Evolutionary conservation across 2,888 invertebrate genomes (phyloP).

Genomic region (Agrochola litura): DNA sequence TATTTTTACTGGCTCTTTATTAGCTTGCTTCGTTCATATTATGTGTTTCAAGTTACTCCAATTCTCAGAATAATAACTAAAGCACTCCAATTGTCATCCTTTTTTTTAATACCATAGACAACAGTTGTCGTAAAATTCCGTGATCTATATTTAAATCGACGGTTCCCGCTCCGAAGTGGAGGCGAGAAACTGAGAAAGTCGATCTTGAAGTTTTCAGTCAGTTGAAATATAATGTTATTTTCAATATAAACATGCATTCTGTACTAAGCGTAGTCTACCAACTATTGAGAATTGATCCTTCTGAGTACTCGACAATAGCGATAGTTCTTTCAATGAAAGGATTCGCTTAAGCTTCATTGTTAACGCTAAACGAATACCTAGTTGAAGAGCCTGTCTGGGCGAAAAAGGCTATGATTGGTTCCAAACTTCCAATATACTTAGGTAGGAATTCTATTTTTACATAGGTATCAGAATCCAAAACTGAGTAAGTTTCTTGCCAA

Average conservation of each 20-base stretch:
- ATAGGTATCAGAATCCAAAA: too few species aligned
- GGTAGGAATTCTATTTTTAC: neutral
- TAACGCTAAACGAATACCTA: conserved; percentile 17
- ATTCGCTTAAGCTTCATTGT: conserved; percentile 42
- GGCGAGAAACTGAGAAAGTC: neutral
- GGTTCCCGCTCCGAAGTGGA: neutral
- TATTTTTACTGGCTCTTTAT: too few species aligned
- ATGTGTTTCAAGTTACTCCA: too few species aligned
- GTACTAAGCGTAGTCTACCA: neutral
- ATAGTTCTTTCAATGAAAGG: conserved; percentile 40
- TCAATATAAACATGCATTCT: neutral
- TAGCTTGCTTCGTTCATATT: too few species aligned
- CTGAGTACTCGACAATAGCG: conserved; percentile 14
- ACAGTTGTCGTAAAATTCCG: neutral
- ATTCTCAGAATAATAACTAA: too few species aligned
- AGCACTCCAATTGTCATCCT: too few species aligned
- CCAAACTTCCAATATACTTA: neutral
- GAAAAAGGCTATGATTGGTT: conserved; percentile 20
- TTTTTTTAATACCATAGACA: too few species aligned
- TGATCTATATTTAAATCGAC: conserved; percentile 15
- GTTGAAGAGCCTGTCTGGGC: neutral
- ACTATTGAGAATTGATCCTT: conserved; percentile 32
- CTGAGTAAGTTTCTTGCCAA: neutral
- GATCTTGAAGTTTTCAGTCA: neutral
- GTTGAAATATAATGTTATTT: conserved; percentile 4